phyloP scores from a whole-genome alignment of 2,113 vertebrate species.

The Ahaetulla prasina region DNA sequence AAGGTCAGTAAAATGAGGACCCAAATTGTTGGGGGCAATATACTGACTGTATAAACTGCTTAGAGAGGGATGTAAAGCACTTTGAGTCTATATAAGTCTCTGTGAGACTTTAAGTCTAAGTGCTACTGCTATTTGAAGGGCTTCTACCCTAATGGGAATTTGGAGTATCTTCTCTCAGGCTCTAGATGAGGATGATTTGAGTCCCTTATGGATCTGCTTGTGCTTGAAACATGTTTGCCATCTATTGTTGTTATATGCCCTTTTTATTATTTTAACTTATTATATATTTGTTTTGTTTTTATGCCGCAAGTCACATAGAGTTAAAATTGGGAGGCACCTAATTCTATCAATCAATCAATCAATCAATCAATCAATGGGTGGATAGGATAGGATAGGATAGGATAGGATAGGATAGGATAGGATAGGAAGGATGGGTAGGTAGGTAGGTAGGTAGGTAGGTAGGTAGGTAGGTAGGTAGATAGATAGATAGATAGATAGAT shows the following conservation, averaged over 20 bases:
- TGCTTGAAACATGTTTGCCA: neutral
- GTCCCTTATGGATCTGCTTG: neutral
- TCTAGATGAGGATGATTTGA: neutral
- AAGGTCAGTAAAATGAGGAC: neutral
- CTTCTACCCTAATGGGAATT: neutral
- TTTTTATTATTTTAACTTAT: neutral
- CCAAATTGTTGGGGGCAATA: neutral
- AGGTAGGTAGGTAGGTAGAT: too few relatives aligned
- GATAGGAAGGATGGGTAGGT: too few relatives aligned
- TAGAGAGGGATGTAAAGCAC: neutral
- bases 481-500: accelerated
- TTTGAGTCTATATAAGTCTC: too few relatives aligned
- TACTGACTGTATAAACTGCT: neutral
- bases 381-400: too few relatives aligned
- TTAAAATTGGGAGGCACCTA: neutral
- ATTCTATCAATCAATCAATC: too few relatives aligned
- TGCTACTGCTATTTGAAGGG: neutral
- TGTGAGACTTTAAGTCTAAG: too few relatives aligned
- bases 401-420: too few relatives aligned
- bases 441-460: too few relatives aligned
- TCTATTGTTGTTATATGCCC: neutral
- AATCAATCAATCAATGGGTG: too few relatives aligned
- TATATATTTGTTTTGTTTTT: neutral
- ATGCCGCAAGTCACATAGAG: neutral
- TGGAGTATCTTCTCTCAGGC: neutral